Evolutionary conservation across 2,888 invertebrate species (phyloP).

Genomic region (Mimumesa dahlbomi): DNA sequence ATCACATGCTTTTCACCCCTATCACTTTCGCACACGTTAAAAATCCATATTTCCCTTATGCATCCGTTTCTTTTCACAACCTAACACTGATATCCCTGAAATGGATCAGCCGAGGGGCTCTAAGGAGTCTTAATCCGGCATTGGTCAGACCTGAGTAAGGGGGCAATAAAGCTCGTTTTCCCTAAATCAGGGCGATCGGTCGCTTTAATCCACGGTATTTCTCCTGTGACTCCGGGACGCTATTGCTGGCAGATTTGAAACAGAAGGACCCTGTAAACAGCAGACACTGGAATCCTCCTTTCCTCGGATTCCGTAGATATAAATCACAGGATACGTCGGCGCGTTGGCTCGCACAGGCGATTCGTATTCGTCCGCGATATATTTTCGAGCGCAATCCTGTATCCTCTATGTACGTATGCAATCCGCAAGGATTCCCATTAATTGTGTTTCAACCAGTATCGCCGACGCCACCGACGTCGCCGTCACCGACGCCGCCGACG

Average conservation of each 20-base stretch:
- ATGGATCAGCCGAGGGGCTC: too few species aligned
- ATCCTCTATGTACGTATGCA: neutral
- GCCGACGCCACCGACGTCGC: too few species aligned
- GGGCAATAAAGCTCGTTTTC: slow-evolving; percentile 27
- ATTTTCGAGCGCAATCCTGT: slow-evolving; percentile 29
- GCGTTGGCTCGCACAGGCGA: slow-evolving; percentile 12
- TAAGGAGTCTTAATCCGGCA: too few species aligned
- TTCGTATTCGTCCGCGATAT: slow-evolving; percentile 39
- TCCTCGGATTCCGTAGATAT: slow-evolving; percentile 28
- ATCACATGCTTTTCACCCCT: too few species aligned
- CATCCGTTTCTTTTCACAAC: too few species aligned
- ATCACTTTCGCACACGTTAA: too few species aligned
- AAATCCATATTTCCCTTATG: too few species aligned
- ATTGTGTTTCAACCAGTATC: slow-evolving; percentile 39
- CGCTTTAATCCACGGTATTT: slow-evolving; percentile 40
- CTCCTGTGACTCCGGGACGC: slow-evolving; percentile 8
- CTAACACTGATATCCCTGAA: too few species aligned
- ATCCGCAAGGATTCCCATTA: slow-evolving; percentile 55
- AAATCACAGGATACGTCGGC: slow-evolving; percentile 30
- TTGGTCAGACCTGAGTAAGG: too few species aligned
- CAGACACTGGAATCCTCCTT: slow-evolving; percentile 38
- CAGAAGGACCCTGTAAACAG: slow-evolving; percentile 27
- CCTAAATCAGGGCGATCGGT: slow-evolving; percentile 30
- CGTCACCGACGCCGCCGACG: too few species aligned
- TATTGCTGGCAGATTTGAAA: slow-evolving; percentile 24